phyloP scores from a whole-genome alignment of 1,140 invertebrate species.

The Cyclargus thomasi region DNA sequence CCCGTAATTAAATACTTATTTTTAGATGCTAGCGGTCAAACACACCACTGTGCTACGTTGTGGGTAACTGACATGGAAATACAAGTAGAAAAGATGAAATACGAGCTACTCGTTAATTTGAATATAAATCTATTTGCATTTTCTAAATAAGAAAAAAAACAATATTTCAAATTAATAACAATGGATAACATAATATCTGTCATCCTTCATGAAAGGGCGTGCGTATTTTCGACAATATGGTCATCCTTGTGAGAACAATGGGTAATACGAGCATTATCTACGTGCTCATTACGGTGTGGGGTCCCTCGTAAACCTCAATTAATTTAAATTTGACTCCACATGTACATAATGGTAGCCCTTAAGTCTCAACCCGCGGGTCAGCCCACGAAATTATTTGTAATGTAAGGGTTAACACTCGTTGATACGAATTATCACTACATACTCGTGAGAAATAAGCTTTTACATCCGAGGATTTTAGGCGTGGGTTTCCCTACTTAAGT shows the following conservation, averaged over 20 bases:
- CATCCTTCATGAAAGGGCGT: background rate
- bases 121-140: no score
- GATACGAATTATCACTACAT: background rate
- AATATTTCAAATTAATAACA: no score
- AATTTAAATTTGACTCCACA: constrained; percentile 13
- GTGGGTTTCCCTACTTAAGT: no score
- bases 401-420: background rate
- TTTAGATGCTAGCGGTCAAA: background rate
- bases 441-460: background rate
- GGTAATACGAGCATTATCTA: constrained; percentile 25
- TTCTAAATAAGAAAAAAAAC: no score
- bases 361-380: background rate
- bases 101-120: no score
- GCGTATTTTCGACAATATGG: background rate
- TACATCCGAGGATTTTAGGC: background rate
- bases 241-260: constrained; percentile 23
- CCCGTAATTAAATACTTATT: constrained; percentile 3
- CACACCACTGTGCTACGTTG: background rate
- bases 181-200: background rate
- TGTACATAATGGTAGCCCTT: background rate
- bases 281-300: constrained; percentile 28
- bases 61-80: background rate
- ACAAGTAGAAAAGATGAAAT: background rate
- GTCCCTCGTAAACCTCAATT: constrained; percentile 42
- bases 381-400: background rate